Conservation (phyloP, 53 echinoderm and acorn worm genomes). For the Mesocentrotus franciscanus region DNA sequence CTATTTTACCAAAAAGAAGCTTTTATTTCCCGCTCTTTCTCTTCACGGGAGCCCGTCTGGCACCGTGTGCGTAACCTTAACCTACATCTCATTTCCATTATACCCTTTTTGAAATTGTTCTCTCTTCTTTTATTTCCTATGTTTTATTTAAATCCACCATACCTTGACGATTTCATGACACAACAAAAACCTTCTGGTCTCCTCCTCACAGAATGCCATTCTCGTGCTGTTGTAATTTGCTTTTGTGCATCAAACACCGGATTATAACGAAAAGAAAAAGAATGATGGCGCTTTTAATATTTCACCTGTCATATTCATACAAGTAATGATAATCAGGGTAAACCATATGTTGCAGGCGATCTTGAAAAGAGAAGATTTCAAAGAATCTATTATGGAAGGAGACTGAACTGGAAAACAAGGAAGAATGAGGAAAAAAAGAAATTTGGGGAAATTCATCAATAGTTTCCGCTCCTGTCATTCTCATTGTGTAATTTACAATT, state of each 20-base stretch:
- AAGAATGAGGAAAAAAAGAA: no score
- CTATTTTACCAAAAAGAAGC: slow-evolving; percentile 48
- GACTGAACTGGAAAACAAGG: not conserved
- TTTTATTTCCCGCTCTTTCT: slow-evolving; percentile 54
- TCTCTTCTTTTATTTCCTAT: not conserved
- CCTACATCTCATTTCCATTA: not conserved
- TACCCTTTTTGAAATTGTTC: not conserved
- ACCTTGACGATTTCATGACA: slow-evolving; percentile 24
- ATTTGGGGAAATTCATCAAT: not conserved
- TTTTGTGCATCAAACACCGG: not conserved
- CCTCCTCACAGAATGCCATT: not conserved
- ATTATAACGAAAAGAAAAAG: not conserved
- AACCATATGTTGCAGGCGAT: not conserved
- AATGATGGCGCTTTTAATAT: not conserved
- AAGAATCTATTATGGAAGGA: not conserved
- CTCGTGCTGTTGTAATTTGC: not conserved
- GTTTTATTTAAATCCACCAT: not conserved
- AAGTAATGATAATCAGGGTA: not conserved
- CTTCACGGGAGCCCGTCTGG: slow-evolving; percentile 43
- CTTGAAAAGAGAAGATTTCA: not conserved
- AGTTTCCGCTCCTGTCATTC: not conserved
- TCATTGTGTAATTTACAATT: not conserved
- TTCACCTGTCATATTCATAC: slow-evolving; percentile 24
- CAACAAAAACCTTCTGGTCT: not conserved
- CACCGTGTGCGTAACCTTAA: slow-evolving; percentile 6